Conservation (phyloP, 2,888 invertebrate genomes). For the Ochropleura plecta region DNA sequence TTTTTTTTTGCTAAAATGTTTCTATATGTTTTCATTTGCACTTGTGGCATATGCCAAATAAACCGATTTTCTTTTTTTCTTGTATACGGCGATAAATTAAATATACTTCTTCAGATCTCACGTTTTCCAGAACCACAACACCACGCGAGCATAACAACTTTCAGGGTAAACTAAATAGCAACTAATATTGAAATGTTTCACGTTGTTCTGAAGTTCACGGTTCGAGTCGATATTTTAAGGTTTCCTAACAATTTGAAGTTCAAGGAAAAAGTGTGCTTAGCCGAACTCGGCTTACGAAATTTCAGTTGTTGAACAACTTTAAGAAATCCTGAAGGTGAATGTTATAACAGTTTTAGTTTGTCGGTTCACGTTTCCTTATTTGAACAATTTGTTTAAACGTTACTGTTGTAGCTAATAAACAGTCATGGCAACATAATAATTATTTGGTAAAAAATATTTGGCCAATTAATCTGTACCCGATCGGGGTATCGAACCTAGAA, state of each 20-base stretch:
- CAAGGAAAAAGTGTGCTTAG: conserved; percentile 16
- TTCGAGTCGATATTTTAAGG: neutral
- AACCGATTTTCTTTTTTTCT: no score
- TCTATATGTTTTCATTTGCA: no score
- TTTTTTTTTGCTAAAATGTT: no score
- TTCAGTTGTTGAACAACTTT: neutral
- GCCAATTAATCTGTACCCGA: no score
- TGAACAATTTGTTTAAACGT: neutral
- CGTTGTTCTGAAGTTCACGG: conserved; percentile 2
- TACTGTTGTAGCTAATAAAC: neutral
- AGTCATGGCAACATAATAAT: neutral
- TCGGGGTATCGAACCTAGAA: no score
- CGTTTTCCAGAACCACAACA: neutral
- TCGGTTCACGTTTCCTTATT: neutral
- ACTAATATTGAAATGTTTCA: conserved; percentile 4
- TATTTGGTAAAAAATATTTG: no score
- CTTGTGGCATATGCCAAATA: no score
- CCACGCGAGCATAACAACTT: neutral
- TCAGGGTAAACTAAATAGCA: neutral
- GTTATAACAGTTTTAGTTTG: neutral
- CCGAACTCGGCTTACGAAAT: neutral
- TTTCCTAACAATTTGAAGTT: conserved; percentile 23
- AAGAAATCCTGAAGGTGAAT: conserved; percentile 11
- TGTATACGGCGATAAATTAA: neutral
- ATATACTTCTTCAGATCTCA: neutral